Conservation (phyloP, 2,797 vertebrate genomes). For the Oryzias sinensis region DNA sequence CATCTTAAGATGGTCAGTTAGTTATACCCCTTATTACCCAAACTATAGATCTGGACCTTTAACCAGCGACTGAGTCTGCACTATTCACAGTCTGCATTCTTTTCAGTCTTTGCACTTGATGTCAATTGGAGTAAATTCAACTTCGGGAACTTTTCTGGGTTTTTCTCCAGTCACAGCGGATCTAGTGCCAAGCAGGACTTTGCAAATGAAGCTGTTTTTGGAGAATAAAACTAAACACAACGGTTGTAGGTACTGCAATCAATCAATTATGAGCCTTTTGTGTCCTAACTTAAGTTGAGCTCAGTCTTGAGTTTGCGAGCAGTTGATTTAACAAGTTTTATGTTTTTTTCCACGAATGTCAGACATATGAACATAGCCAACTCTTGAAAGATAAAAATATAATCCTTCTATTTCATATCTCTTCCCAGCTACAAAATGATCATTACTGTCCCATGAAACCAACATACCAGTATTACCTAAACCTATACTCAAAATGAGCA, state of each 20-base stretch:
- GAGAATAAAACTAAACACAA: too few species aligned
- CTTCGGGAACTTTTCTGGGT: too few species aligned
- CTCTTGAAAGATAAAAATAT: neutral
- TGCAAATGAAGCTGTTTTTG: neutral
- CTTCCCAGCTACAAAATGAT: slow-evolving; percentile 2
- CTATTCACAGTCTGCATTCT: too few species aligned
- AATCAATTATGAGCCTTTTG: too few species aligned
- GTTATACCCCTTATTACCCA: too few species aligned
- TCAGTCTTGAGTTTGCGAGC: slow-evolving; percentile 9
- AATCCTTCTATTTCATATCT: neutral
- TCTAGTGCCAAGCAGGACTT: neutral
- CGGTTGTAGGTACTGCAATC: too few species aligned
- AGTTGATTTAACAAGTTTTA: slow-evolving; percentile 2
- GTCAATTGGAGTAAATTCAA: neutral
- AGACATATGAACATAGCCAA: slow-evolving; percentile 8
- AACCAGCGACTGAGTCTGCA: too few species aligned
- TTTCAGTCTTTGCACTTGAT: neutral
- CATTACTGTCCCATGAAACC: neutral
- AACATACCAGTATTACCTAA: slow-evolving; percentile 3
- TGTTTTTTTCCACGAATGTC: slow-evolving; percentile 6
- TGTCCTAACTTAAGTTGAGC: neutral
- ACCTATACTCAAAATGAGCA: slow-evolving; percentile 36
- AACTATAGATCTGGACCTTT: too few species aligned
- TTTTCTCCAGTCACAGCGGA: neutral
- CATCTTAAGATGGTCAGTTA: too few species aligned